Percentiles rank a stretch among this genome's conserved stretches.
Conservation (phyloP, 2,888 invertebrate genomes). For the Aethes cnicana region DNA sequence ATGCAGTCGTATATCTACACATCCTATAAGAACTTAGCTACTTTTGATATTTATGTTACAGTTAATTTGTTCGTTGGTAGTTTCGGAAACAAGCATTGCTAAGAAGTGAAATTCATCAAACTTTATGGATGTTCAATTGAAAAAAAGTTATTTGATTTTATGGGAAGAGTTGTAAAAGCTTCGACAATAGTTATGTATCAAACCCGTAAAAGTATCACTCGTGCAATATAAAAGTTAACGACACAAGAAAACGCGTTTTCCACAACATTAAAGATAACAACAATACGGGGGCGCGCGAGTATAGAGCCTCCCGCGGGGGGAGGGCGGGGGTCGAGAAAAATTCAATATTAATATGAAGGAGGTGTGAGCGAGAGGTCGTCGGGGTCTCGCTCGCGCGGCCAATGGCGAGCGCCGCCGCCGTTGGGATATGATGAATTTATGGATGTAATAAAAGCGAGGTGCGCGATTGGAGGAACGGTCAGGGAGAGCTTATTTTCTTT, state of each 20-base stretch:
- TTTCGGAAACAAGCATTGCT: too few species aligned
- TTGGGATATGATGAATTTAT: slow-evolving; percentile 90
- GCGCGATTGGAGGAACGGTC: slow-evolving; percentile 85
- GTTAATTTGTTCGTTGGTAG: too few species aligned
- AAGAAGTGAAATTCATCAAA: background rate
- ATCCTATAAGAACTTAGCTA: too few species aligned
- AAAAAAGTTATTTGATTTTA: slow-evolving; percentile 29
- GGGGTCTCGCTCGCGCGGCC: slow-evolving; percentile 79
- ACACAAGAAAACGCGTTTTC: slow-evolving; percentile 84
- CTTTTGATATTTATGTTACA: too few species aligned
- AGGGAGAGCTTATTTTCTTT: slow-evolving; percentile 81
- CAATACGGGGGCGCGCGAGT: slow-evolving; percentile 82
- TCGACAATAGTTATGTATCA: slow-evolving; percentile 74
- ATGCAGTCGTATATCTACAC: too few species aligned
- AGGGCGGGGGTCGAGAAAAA: slow-evolving; percentile 85
- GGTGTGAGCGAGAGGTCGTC: slow-evolving; percentile 82
- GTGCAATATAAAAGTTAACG: slow-evolving; percentile 83
- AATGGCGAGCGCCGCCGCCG: slow-evolving; percentile 79
- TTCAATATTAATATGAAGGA: slow-evolving; percentile 91
- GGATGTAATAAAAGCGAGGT: slow-evolving; percentile 89
- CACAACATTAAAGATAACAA: slow-evolving; percentile 83
- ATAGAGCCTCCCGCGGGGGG: slow-evolving; percentile 81
- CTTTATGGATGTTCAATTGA: slow-evolving; percentile 8
- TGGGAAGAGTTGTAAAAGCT: slow-evolving; percentile 33
- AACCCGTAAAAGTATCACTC: slow-evolving; percentile 80